Evolutionary conservation across 2,113 vertebrate species (phyloP), one percentile per base, ranked within the genome.

Genomic region (Spheniscus mendiculus): DNA sequence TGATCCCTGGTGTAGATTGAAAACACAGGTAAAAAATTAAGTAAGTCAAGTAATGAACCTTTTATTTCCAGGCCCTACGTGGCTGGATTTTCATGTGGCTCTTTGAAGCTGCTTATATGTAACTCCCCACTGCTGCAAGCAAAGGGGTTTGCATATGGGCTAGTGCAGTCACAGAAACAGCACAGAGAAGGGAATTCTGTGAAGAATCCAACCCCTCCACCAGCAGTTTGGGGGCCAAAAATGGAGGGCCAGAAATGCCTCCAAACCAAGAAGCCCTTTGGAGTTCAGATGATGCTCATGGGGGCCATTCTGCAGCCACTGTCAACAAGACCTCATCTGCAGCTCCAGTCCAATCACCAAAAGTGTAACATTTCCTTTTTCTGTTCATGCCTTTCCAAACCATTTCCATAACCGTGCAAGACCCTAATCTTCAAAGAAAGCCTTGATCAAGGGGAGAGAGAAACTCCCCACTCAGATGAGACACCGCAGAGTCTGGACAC

Each of bases 391-490:
- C 38, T 92, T 90, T 81, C 84, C 77, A 80, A 93, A 73, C 70
- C 49, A 86, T 97, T 96, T 93, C 91, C 83, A 32, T 90, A 89
- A 92, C 78, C 21, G 18, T 84, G 38, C n/a, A 65, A 89, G 91
- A 71, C 88, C 70, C 66, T 95, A 80, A 93, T 97, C 96, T 96
- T 96, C 92, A 91, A 96, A 93, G 77, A 83, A 94, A 93, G 80
- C 70, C 93, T 92, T 90, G 87, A 96, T 94, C 90, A 95, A 94
- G 94, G 72, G 63, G 42, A 88, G 53, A 77, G 44, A 76, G 87
- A 65, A 76, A 62, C 93, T 94, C 90, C 89, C 80, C 70, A 36
- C 95, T 87, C 93, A 42, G 52, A 78, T 71, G 67, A 89, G 95
- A 49, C 78, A 71, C 79, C 0, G 0, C 88, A 30, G 82, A 79